phyloP scores from a whole-genome alignment of 2,113 vertebrate genomes.

The Prunella fulvescens region DNA sequence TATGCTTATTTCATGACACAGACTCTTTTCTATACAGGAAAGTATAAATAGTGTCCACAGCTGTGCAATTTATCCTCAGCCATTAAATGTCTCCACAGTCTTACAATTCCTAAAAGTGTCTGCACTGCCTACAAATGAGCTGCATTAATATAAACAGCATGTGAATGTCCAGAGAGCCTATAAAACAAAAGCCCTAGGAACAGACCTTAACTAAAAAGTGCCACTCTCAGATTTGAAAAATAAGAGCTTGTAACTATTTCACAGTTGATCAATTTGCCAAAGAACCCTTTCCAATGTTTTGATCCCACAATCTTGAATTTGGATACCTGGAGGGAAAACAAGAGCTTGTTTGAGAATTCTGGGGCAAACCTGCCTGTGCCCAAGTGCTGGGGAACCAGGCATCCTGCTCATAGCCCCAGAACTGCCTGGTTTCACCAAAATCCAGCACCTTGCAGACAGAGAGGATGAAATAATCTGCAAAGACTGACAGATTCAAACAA shows the following conservation, averaged over 20 bases:
- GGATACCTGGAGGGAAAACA: neutral
- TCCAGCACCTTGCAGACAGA: neutral
- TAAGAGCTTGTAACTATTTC: neutral
- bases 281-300: neutral
- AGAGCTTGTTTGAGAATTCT: neutral
- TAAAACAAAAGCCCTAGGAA: neutral
- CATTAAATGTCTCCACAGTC: slow-evolving; percentile 13
- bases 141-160: slow-evolving; percentile 18
- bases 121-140: slow-evolving; percentile 30
- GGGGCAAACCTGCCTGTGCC: neutral
- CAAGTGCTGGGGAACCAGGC: neutral
- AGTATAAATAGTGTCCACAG: slow-evolving; percentile 46
- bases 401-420: neutral
- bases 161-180: neutral
- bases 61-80: slow-evolving; percentile 21
- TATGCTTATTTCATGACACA: neutral
- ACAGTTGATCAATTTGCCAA: neutral
- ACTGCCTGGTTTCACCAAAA: neutral
- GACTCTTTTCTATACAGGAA: neutral
- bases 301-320: neutral
- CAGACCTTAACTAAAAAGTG: neutral
- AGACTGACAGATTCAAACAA: neutral
- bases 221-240: neutral
- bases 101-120: slow-evolving; percentile 8
- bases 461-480: neutral